Base-by-base conservation (phyloP, 2,797 vertebrate genomes). In the Percopsis omiscomaycus region DNA sequence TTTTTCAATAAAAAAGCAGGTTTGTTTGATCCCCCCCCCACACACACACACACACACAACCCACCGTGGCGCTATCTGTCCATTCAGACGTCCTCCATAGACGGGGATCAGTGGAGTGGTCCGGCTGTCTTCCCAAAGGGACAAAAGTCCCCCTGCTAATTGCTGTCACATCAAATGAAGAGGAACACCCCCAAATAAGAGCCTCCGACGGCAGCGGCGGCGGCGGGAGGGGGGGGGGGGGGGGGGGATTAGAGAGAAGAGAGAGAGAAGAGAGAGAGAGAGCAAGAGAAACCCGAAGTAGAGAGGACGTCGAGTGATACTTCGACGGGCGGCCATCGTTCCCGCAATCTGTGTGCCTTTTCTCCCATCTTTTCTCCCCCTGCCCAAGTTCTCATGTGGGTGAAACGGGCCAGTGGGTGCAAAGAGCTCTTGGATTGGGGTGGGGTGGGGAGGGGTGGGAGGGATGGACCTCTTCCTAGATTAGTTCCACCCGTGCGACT, bases 121-220 rank as follows among this genome's bases (percentile, higher is more conserved):
- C 84, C 71, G 88, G 67, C 89, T 78, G 91, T 91, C 91, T 93
- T 78, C 22, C 68, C 84, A 64, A 85, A 77, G 89, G 80, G 86
- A 93, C 92, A 94, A 90, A 94, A 94, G 93, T 94, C 84, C 84
- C 75, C 86, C 76, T 82, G 81, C 92, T 96, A 95, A 95, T 94
- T 94, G 91, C 90, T 91, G 92, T 93, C 92, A 95, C 93, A 94
- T 95, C 93, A 96, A 94, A 94, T 95, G 91, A 94, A 89, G 65
- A 80, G 86, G 88, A 88, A 87, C 88, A 91, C 71, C 89, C 90
- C 83, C 75, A 81, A 73, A 82, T 82, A 90, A 89, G 84, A 90
- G 89, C 90, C 92, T 89, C 85, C 89, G 90, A 91, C 87, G 22
- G 22, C 22, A 5, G 32, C 8, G 32, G 32, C 8, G 32, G 32